These are phyloP conservation scores for Glaucidium brasilianum DNA, from an alignment of 2,113 vertebrate genomes.

Conservation along the genomic window DNA sequence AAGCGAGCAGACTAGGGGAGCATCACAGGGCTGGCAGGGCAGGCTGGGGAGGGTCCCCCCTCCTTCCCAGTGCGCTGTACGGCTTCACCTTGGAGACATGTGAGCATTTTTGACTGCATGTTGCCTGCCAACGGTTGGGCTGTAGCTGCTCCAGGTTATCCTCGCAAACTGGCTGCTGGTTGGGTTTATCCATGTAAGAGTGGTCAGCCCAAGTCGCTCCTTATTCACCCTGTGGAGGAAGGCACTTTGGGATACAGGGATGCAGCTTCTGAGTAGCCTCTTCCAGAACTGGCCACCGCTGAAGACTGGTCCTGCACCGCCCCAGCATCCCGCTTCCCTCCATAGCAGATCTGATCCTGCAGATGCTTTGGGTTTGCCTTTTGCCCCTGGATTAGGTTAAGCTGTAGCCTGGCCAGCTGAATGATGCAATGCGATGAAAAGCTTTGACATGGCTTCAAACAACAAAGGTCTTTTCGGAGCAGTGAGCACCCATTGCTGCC, in stretches of 20 bases:
- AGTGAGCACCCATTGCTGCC: not conserved
- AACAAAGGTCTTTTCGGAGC: slow-evolving; percentile 4
- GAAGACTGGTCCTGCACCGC: not conserved
- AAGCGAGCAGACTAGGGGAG: not conserved
- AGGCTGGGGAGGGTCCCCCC: not conserved
- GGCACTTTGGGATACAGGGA: not conserved
- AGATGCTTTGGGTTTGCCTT: not conserved
- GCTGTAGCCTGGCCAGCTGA: slow-evolving; percentile 19
- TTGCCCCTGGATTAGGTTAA: not conserved
- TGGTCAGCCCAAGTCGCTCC: not conserved
- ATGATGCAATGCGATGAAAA: slow-evolving; percentile 27
- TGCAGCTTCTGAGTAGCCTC: not conserved
- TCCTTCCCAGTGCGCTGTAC: rapidly evolving
- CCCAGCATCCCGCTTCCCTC: not conserved
- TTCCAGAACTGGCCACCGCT: not conserved
- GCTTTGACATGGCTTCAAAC: slow-evolving; percentile 19
- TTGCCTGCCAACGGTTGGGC: rapidly evolving
- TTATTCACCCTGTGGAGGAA: not conserved
- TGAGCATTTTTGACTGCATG: rapidly evolving
- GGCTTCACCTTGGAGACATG: not conserved
- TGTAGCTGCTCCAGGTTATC: not conserved
- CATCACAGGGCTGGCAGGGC: not conserved
- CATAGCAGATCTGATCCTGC: not conserved
- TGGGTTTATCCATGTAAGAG: not conserved
- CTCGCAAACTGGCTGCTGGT: rapidly evolving